A percentile compares a stretch with the other conserved stretches of the same genome.
Conservation (phyloP, 2,888 invertebrate species). For the Conchocele bisecta region DNA sequence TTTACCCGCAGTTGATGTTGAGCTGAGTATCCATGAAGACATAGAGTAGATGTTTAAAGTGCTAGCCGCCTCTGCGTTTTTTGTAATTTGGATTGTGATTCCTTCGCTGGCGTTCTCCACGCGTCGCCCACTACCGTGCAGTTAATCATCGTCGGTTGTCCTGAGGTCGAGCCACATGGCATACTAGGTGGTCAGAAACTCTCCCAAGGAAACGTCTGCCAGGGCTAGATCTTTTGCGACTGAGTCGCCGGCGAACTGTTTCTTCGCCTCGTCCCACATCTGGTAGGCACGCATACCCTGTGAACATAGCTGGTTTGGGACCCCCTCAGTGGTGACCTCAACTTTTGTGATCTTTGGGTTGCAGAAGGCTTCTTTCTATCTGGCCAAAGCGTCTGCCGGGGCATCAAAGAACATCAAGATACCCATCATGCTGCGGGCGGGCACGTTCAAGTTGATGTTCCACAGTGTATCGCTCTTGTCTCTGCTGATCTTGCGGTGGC, state of each 20-base stretch:
- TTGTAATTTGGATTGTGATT: slow-evolving; percentile 51
- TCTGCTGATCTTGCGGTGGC: too few species aligned
- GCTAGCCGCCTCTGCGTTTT: slow-evolving; percentile 26
- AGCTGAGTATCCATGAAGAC: too few species aligned
- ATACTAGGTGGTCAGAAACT: slow-evolving; percentile 30
- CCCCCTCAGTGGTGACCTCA: slow-evolving; percentile 52
- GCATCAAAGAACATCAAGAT: too few species aligned
- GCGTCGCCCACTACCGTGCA: slow-evolving; percentile 47
- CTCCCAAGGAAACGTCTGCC: slow-evolving; percentile 21
- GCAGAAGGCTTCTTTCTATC: too few species aligned
- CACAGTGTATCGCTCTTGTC: too few species aligned
- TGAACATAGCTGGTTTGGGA: slow-evolving; percentile 53
- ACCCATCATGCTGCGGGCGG: too few species aligned
- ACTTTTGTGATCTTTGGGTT: slow-evolving; percentile 54
- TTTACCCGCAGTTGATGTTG: too few species aligned
- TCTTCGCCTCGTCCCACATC: slow-evolving; percentile 54
- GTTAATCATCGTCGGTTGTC: slow-evolving; percentile 39
- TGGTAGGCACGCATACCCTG: slow-evolving; percentile 56
- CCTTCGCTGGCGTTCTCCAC: slow-evolving; percentile 48
- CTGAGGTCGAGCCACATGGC: slow-evolving; percentile 45
- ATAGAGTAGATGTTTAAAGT: too few species aligned
- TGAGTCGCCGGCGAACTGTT: slow-evolving; percentile 23
- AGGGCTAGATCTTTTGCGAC: slow-evolving; percentile 31
- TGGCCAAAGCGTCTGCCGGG: too few species aligned
- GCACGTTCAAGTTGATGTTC: too few species aligned